A percentile compares a stretch with the other conserved stretches of the same genome.
phyloP scores from a whole-genome alignment of 1,140 invertebrate genomes.

The Yoshiicerus persimilis region DNA sequence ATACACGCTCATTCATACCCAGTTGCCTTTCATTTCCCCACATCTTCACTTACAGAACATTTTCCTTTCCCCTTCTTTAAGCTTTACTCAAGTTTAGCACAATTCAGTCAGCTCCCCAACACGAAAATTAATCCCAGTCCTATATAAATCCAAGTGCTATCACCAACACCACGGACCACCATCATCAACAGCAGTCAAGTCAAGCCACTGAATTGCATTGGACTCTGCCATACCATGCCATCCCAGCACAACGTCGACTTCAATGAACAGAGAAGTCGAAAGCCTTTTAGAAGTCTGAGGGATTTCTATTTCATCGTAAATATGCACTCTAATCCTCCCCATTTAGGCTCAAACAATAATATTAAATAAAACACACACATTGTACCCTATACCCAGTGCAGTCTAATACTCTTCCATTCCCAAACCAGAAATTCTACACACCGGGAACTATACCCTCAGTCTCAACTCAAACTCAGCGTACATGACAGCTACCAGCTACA shows the following conservation, averaged over 20 bases:
- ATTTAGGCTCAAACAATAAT: background rate
- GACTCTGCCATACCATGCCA: background rate
- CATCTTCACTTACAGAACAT: background rate
- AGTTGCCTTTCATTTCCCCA: background rate
- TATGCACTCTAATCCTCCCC: background rate
- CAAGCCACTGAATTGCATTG: background rate
- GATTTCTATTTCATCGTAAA: conserved; percentile 15
- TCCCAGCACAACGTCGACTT: background rate
- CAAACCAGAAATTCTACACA: background rate
- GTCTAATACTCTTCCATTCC: background rate
- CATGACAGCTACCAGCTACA: background rate
- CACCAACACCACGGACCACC: background rate
- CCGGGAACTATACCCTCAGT: background rate
- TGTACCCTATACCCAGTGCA: background rate
- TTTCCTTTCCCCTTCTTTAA: conserved; percentile 2
- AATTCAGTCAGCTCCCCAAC: conserved; percentile 2
- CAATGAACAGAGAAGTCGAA: background rate
- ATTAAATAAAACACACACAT: background rate
- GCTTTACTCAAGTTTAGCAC: conserved; percentile 16
- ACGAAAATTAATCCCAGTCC: conserved; percentile 18
- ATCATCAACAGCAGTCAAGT: conserved; percentile 12
- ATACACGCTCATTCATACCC: background rate
- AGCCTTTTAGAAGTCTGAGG: conserved; percentile 6
- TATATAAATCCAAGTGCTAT: conserved; percentile 11
- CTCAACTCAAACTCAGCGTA: no score